Conservation (phyloP, 2,113 vertebrate genomes). For the Uria lomvia region DNA sequence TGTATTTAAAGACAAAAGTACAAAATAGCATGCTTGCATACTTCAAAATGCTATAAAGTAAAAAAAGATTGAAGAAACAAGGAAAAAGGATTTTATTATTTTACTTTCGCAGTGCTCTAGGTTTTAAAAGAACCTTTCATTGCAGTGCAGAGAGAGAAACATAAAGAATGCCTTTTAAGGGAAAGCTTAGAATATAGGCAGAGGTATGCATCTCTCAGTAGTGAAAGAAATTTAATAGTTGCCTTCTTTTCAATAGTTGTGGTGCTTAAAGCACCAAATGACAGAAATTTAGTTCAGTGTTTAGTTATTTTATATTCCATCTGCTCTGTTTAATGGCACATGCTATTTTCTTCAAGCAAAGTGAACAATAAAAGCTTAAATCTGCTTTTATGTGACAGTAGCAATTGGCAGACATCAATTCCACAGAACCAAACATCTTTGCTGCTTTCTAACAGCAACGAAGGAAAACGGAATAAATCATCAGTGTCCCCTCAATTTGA, state of each 20-base stretch:
- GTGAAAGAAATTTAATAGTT: not conserved
- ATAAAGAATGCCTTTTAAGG: not conserved
- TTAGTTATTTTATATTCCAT: not conserved
- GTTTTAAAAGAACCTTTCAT: not conserved
- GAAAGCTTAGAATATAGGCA: not conserved
- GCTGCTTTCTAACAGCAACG: not conserved
- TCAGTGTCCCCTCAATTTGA: not conserved
- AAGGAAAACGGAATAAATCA: not conserved
- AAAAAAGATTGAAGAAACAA: not conserved
- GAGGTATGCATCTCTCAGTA: not conserved
- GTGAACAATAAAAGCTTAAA: not conserved
- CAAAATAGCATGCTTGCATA: not conserved
- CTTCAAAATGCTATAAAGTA: not conserved
- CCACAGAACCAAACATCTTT: not conserved
- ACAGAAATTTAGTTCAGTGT: not conserved
- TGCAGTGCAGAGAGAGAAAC: not conserved
- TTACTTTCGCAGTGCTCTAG: not conserved
- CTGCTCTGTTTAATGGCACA: not conserved
- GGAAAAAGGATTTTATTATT: not conserved
- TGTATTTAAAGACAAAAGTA: not conserved
- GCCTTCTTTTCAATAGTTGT: not conserved
- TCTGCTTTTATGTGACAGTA: not conserved
- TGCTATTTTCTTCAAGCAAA: not conserved
- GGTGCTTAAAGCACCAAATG: not conserved
- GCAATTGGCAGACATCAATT: not conserved